Base-by-base conservation (phyloP, 2,797 vertebrate species). In the Myotis myotis region DNA sequence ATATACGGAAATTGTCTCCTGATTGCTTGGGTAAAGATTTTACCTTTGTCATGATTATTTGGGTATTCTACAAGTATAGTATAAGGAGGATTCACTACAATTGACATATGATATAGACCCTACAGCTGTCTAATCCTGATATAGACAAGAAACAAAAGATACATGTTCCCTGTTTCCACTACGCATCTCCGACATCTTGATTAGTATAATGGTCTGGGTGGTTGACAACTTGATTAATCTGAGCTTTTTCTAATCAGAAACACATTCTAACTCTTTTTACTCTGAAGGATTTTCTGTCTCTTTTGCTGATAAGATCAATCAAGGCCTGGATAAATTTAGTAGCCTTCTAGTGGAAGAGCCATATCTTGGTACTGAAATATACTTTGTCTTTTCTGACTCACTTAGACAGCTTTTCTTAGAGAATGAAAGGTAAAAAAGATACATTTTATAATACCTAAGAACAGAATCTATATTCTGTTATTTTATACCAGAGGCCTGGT, bases 151-250 rank as follows among this genome's bases (percentile, higher is more conserved):
- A 62, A 30, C 41, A 55, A 60, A 89, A 88, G 62, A 38, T 20
- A 33, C 20, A 55, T 44, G 33, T 68, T 91, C 51, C 36, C 3
- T 89, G 87, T 76, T 78, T 91, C 81, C 47, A 75, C 44, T 41
- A 66, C 7, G 8, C 72, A 33, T 57, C 38, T 89, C 81, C 87
- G 95, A 60, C 44, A 70, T 93, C 76, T 89, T 89, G 38, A 93
- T 92, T 80, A 90, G 75, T 89, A 25, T 79, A 76, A 91, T 78
- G 75, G 55, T 60, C 72, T 94, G 91, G 49, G 57, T 95, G 68
- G 53, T 51, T 97, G 96, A 95, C 75, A 97, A 70, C 86, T 94
- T 92, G 94, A 96, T 97, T 89, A 94, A 97, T 94, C 76, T 55
- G 28, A 89, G 30, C 38, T 64, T 76, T 83, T 76, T 94, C 62